These are phyloP conservation scores for Cinclus cinclus DNA, from an alignment of 2,113 vertebrate species.

Conservation along the genomic window DNA sequence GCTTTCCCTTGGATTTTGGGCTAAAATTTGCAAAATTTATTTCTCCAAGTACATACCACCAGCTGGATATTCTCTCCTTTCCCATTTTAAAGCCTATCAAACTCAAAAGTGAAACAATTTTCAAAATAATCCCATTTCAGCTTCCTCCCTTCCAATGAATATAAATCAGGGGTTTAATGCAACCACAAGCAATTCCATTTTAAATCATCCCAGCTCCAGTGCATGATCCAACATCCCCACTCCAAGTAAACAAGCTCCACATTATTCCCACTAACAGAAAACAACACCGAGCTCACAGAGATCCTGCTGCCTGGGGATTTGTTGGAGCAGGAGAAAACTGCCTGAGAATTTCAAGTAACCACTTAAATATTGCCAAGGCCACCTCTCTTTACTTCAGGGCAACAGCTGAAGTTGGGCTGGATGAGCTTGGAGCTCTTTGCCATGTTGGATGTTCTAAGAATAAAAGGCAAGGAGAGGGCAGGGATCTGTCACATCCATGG, in stretches of 20 bases:
- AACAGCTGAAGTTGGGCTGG: background rate
- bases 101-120: background rate
- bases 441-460: accelerated
- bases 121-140: background rate
- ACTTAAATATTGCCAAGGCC: background rate
- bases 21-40: background rate
- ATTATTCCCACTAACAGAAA: background rate
- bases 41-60: background rate
- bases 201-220: background rate
- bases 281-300: background rate
- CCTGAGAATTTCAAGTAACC: background rate
- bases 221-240: background rate
- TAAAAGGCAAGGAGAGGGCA: background rate
- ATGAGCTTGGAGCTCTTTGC: background rate
- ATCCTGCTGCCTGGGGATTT: background rate
- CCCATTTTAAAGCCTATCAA: background rate
- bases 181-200: background rate
- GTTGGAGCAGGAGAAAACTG: background rate
- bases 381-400: background rate
- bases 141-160: background rate
- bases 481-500: background rate
- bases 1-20: accelerated
- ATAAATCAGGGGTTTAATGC: background rate
- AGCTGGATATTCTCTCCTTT: background rate
- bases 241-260: background rate